Conservation (phyloP, 2,113 vertebrate genomes). For the Sphaerodactylus townsendi region DNA sequence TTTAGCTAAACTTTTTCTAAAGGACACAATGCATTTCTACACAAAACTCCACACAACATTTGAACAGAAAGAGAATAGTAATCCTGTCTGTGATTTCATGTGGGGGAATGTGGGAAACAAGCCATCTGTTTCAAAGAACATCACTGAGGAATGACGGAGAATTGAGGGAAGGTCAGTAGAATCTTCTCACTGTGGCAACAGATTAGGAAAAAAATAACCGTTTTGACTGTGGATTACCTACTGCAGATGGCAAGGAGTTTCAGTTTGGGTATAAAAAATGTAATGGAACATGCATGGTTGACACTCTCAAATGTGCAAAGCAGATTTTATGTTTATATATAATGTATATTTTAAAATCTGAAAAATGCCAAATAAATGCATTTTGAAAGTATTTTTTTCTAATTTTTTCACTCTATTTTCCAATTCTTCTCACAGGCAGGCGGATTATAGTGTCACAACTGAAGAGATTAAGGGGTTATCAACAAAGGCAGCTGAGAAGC, state of each 20-base stretch:
- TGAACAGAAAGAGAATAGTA: neutral
- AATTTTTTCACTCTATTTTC: neutral
- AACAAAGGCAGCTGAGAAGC: constrained; percentile 24
- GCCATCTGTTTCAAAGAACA: constrained; percentile 9
- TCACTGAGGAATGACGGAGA: neutral
- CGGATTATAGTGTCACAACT: constrained; percentile 28
- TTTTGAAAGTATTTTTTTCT: constrained; percentile 10
- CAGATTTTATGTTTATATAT: constrained; percentile 3
- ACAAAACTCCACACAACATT: neutral
- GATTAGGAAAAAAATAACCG: constrained; percentile 12
- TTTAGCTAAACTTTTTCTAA: constrained; percentile 3
- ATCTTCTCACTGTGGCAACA: neutral
- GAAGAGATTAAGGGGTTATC: constrained; percentile 44
- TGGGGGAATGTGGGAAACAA: neutral
- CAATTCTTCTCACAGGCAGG: constrained; percentile 7
- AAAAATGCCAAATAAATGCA: constrained; percentile 15
- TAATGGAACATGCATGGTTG: constrained; percentile 5
- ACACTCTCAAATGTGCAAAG: neutral
- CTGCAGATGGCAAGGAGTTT: constrained; percentile 32
- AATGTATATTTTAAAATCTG: neutral
- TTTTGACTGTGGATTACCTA: neutral
- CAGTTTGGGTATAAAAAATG: constrained; percentile 13
- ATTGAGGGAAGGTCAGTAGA: constrained; percentile 23
- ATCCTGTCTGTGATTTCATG: neutral
- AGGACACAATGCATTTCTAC: neutral